Evolutionary conservation across 2,113 vertebrate genomes (phyloP).

Genomic region (Hoplias malabaricus): DNA sequence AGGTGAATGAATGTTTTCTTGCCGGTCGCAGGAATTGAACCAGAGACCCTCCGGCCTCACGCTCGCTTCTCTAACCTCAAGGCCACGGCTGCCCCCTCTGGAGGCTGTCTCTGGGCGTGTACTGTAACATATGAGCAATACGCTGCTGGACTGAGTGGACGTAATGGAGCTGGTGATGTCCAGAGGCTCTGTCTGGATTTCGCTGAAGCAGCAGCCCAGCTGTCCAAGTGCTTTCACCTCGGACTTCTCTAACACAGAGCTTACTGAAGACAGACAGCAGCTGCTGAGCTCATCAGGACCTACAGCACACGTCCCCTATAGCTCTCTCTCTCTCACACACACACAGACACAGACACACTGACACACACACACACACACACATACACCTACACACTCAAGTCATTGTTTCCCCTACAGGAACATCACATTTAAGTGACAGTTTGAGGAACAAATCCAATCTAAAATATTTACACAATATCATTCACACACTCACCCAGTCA

Average conservation of each 20-base stretch:
- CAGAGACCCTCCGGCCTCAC: no score
- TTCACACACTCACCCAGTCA: no score
- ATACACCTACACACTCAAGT: no score
- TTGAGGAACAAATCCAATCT: background rate
- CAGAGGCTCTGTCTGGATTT: background rate
- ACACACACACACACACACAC: background rate
- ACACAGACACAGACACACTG: background rate
- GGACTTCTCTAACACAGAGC: background rate
- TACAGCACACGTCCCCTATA: background rate
- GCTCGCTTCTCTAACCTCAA: no score
- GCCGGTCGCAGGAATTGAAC: no score
- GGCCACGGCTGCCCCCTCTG: no score
- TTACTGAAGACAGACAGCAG: slow-evolving; percentile 1
- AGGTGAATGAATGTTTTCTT: no score
- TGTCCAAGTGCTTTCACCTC: background rate
- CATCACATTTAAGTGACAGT: background rate
- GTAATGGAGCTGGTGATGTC: background rate
- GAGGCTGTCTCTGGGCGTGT: no score
- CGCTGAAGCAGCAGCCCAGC: slow-evolving; percentile 2
- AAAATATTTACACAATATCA: background rate
- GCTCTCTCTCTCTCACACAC: background rate
- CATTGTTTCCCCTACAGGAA: background rate
- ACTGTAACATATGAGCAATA: no score
- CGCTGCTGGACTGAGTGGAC: no score
- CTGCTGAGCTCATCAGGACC: background rate